Conservation (phyloP, 2,888 invertebrate genomes). For the Onchidella celtica region DNA sequence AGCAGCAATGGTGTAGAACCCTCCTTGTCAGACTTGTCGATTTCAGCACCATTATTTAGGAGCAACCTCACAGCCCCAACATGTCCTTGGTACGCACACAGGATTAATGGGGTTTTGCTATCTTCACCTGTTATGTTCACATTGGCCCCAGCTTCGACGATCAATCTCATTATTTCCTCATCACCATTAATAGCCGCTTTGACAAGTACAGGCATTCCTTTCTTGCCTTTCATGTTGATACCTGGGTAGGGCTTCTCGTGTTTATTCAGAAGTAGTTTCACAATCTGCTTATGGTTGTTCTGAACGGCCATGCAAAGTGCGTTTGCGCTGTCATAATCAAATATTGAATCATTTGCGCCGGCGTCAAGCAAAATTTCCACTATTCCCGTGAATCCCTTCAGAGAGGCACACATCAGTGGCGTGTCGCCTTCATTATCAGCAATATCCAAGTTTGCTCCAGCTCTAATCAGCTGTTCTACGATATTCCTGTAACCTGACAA, state of each 20-base stretch:
- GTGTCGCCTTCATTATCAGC: slow-evolving; percentile 4
- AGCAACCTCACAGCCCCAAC: neutral
- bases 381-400: neutral
- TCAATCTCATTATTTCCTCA: neutral
- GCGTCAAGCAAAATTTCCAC: neutral
- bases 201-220: neutral
- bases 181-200: neutral
- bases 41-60: neutral
- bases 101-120: neutral
- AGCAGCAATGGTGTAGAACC: slow-evolving; percentile 1
- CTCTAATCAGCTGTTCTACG: neutral
- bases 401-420: slow-evolving; percentile 7
- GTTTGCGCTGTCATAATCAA: neutral
- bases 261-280: neutral
- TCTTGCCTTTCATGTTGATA: neutral
- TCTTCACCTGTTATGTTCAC: neutral
- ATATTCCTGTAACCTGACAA: neutral
- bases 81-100: neutral
- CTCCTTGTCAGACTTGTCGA: neutral
- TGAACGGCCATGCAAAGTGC: slow-evolving; percentile 1
- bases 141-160: slow-evolving; percentile 4
- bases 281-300: neutral
- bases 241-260: neutral
- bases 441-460: neutral
- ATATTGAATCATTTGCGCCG: neutral